phyloP scores from a whole-genome alignment of 2,113 vertebrate species.

The Aix galericulata region DNA sequence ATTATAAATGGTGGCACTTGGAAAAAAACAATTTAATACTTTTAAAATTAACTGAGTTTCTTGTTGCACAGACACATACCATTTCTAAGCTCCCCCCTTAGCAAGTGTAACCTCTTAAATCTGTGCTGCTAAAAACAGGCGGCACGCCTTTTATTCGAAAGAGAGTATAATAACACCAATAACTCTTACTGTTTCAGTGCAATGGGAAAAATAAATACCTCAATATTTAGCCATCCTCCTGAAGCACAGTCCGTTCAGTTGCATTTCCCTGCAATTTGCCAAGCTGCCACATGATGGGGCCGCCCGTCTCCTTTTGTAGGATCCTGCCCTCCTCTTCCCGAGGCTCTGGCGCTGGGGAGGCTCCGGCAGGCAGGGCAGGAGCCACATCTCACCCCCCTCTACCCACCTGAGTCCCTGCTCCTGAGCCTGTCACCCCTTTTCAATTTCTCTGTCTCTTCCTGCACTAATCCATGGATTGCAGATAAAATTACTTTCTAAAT shows the following conservation, averaged over 20 bases:
- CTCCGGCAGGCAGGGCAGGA: too few relatives aligned
- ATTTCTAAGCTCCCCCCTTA: neutral
- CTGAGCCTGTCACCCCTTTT: accelerated
- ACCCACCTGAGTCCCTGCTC: accelerated
- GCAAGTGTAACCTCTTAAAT: neutral
- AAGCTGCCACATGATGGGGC: conserved; percentile 70
- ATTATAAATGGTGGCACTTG: neutral
- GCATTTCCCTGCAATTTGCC: conserved; percentile 26
- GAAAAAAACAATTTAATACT: neutral
- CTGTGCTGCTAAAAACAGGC: neutral
- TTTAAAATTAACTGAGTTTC: neutral
- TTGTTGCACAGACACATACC: neutral
- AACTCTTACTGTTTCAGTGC: neutral
- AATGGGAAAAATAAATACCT: neutral
- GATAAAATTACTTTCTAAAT: neutral
- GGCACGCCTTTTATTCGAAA: neutral
- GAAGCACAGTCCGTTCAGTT: accelerated
- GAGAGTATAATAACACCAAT: accelerated
- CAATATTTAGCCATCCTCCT: neutral
- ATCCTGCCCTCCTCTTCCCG: accelerated
- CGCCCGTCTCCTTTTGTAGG: conserved; percentile 22
- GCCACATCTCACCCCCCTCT: neutral
- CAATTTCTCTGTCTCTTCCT: neutral
- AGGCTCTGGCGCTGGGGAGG: neutral
- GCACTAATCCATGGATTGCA: accelerated